These are phyloP conservation scores for Apostichopus japonicus DNA, from an alignment of 35 echinoderm and acorn worm genomes.

Conservation along the genomic window DNA sequence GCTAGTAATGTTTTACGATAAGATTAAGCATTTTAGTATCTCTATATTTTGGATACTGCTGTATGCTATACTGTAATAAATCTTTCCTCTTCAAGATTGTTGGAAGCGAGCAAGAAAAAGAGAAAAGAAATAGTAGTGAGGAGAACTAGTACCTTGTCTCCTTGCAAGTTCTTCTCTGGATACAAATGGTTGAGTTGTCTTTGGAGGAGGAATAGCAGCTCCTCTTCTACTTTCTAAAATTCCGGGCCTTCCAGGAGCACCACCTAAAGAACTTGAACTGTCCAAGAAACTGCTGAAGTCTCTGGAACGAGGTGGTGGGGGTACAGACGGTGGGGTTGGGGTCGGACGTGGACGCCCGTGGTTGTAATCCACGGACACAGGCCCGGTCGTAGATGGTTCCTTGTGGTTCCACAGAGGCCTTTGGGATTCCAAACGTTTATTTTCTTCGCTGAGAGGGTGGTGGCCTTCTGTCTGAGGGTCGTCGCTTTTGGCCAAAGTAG, in stretches of 20 bases:
- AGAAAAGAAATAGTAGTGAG: too few relatives aligned
- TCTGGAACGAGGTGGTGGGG: constrained; percentile 22
- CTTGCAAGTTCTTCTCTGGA: constrained; percentile 49
- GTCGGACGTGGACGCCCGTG: neutral
- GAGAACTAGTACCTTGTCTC: neutral
- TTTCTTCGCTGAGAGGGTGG: neutral
- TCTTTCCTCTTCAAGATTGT: too few relatives aligned
- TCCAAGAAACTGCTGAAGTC: constrained; percentile 18
- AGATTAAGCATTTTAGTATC: too few relatives aligned
- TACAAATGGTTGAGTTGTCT: neutral
- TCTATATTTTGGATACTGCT: too few relatives aligned
- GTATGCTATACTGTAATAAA: too few relatives aligned
- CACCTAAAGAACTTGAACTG: neutral
- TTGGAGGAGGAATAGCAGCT: neutral
- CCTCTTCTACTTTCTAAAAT: neutral
- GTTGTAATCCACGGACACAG: constrained; percentile 47
- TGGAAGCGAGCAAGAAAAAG: too few relatives aligned
- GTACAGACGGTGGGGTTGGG: constrained; percentile 18
- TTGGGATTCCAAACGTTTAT: constrained; percentile 3
- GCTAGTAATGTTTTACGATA: too few relatives aligned
- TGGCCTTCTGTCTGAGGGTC: neutral
- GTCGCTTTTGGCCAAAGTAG: constrained; percentile 6
- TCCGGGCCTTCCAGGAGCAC: neutral
- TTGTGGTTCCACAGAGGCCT: neutral
- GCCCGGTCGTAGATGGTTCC: neutral